Conservation (phyloP, 2,888 invertebrate genomes). For the Bellardia bayeri region DNA sequence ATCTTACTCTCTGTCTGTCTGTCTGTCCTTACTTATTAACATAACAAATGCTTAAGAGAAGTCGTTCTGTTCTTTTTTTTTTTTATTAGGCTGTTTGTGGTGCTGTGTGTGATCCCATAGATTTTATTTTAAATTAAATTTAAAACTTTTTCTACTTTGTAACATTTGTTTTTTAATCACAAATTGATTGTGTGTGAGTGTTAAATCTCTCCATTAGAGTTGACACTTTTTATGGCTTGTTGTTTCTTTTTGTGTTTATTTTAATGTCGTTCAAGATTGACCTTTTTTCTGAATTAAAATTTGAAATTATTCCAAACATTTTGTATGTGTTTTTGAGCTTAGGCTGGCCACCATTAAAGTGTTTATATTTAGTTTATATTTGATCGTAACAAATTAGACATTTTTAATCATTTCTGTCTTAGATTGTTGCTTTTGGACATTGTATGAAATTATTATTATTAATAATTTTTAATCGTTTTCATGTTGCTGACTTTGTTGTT, state of each 20-base stretch:
- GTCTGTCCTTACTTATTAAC: slow-evolving; percentile 47
- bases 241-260: slow-evolving; percentile 31
- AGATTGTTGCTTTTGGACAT: slow-evolving; percentile 20
- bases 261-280: slow-evolving; percentile 27
- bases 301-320: slow-evolving; percentile 23
- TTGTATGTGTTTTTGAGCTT: not conserved
- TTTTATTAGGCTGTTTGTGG: slow-evolving; percentile 6
- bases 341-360: slow-evolving; percentile 49
- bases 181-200: slow-evolving; percentile 35
- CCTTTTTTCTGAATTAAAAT: slow-evolving; percentile 44
- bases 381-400: slow-evolving; percentile 66
- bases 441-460: slow-evolving; percentile 63
- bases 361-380: slow-evolving; percentile 17
- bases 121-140: slow-evolving; percentile 59
- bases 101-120: slow-evolving; percentile 24
- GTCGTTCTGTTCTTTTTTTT: not conserved
- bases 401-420: slow-evolving; percentile 58
- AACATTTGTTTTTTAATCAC: slow-evolving; percentile 14
- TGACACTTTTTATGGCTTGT: slow-evolving; percentile 70
- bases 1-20: slow-evolving; percentile 12
- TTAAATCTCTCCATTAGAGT: slow-evolving; percentile 73
- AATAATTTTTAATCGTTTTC: slow-evolving; percentile 45
- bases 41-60: slow-evolving; percentile 47
- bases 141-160: slow-evolving; percentile 44
- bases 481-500: slow-evolving; percentile 46